These are phyloP conservation scores for Drosophila arizonae DNA, from an alignment of 1,140 invertebrate species.

Conservation along the genomic window DNA sequence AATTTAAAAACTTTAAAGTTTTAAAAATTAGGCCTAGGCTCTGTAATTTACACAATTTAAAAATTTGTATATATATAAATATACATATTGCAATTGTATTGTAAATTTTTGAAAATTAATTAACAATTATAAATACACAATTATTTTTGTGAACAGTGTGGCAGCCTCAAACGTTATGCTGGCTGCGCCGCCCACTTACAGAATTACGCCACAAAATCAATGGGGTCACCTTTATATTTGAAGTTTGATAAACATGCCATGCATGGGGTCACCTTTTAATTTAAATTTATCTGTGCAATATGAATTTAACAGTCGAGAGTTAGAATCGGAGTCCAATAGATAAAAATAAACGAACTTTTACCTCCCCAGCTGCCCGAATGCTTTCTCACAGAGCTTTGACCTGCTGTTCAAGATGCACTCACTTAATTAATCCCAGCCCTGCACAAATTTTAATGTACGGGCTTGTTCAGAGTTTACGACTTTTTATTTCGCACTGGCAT, in stretches of 20 bases:
- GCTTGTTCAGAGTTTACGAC: slow-evolving; percentile 62
- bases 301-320: not conserved
- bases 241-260: too few species aligned
- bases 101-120: too few species aligned
- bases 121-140: too few species aligned
- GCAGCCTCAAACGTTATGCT: not conserved
- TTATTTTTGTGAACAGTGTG: not conserved
- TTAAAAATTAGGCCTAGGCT: too few species aligned
- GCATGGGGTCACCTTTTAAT: not conserved
- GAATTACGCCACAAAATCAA: not conserved
- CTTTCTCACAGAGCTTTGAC: slow-evolving; percentile 26
- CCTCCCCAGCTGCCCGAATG: not conserved
- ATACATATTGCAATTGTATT: too few species aligned
- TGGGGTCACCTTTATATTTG: not conserved
- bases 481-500: slow-evolving; percentile 67
- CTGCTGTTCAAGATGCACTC: slow-evolving; percentile 38
- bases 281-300: not conserved
- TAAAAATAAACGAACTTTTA: not conserved
- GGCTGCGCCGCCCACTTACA: not conserved
- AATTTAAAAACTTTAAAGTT: too few species aligned
- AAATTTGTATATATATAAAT: too few species aligned
- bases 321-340: not conserved
- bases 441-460: slow-evolving; percentile 20
- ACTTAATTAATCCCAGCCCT: slow-evolving; percentile 38
- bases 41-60: too few species aligned